Evolutionary conservation across 2,113 vertebrate genomes (phyloP).

Genomic region (Benitochromis conjunctus): DNA sequence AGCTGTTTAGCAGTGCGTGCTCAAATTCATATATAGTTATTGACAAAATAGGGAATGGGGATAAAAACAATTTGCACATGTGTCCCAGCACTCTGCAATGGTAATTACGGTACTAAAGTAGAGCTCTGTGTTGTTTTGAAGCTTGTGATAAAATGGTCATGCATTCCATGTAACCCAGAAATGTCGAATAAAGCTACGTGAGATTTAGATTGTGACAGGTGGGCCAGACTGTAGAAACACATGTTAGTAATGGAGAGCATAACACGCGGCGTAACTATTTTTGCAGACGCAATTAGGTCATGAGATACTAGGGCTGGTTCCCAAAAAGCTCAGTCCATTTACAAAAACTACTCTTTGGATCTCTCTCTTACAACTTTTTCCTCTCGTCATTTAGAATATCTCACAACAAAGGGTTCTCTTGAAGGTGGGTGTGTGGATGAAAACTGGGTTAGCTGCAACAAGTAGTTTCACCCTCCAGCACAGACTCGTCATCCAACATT

Average conservation of each 20-base stretch:
- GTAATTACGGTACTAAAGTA: conserved; percentile 15
- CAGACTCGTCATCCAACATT: neutral
- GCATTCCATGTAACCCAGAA: conserved; percentile 18
- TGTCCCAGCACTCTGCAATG: neutral
- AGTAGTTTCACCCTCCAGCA: neutral
- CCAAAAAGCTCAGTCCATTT: conserved; percentile 25
- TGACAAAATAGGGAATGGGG: neutral
- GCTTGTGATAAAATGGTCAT: conserved; percentile 5
- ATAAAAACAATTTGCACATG: conserved; percentile 8
- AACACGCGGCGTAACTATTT: conserved; percentile 29
- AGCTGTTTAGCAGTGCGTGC: conserved; percentile 10
- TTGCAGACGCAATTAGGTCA: conserved; percentile 44
- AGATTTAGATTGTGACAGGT: conserved; percentile 1
- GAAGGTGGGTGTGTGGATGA: neutral
- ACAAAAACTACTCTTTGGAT: neutral
- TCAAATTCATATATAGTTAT: conserved; percentile 23
- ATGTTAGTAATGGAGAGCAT: conserved; percentile 8
- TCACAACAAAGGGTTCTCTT: neutral
- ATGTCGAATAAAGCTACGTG: conserved; percentile 10
- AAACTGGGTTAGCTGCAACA: neutral
- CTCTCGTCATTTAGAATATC: neutral
- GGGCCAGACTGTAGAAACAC: neutral
- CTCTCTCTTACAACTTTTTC: neutral
- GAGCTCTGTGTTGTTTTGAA: neutral
- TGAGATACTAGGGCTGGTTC: conserved; percentile 9